phyloP scores from a whole-genome alignment of 1,140 invertebrate genomes.

The Caenorhabditis remanei region DNA sequence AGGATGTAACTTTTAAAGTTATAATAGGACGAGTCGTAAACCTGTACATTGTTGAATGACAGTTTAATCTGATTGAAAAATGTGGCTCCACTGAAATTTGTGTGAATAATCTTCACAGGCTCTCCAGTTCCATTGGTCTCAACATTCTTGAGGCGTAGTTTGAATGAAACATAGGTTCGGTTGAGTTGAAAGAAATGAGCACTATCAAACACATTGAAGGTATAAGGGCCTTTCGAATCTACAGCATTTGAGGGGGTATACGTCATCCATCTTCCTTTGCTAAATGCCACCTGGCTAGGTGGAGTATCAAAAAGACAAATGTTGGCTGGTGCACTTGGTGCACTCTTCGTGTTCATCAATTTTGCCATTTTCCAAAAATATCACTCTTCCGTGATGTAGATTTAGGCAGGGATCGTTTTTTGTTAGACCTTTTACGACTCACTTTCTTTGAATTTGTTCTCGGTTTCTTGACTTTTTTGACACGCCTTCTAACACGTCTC shows the following conservation, averaged over 20 bases:
- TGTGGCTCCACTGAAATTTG: background rate
- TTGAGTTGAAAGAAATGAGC: conserved; percentile 21
- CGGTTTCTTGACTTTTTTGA: background rate
- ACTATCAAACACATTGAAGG: background rate
- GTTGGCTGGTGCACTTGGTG: background rate
- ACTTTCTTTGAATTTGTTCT: background rate
- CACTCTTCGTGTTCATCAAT: background rate
- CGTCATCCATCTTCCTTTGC: background rate
- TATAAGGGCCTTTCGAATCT: background rate
- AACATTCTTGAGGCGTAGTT: background rate
- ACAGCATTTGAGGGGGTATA: background rate
- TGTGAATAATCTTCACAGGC: background rate
- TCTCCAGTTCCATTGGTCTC: background rate
- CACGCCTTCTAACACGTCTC: background rate
- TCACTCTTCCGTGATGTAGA: background rate
- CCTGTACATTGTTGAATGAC: background rate
- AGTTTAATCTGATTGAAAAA: background rate
- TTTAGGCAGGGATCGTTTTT: background rate
- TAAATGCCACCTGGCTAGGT: background rate
- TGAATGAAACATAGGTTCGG: background rate
- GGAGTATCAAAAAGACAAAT: conserved; percentile 2
- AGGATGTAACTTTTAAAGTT: background rate
- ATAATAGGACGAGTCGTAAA: conserved; percentile 4
- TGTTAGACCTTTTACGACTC: background rate
- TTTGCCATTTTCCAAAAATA: conserved; percentile 29